phyloP scores from a whole-genome alignment of 2,797 vertebrate genomes.

The Bradypus variegatus region DNA sequence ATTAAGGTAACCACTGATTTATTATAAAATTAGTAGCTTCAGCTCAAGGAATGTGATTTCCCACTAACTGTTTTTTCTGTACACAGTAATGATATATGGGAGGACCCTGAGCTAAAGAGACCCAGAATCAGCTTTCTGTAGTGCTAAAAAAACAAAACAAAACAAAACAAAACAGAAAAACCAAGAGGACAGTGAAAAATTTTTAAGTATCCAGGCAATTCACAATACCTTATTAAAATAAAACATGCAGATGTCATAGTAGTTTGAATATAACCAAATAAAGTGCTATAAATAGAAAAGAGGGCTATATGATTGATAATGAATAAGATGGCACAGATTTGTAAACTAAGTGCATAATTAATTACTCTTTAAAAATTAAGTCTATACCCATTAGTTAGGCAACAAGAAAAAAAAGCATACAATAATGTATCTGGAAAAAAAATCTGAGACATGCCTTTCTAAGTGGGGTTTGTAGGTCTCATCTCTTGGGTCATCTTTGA shows the following conservation, averaged over 20 bases:
- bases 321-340: background rate
- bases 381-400: background rate
- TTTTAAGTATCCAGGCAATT: background rate
- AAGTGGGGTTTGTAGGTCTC: conserved; percentile 93
- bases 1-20: background rate
- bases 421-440: background rate
- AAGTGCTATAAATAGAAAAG: background rate
- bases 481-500: conserved; percentile 93
- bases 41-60: background rate
- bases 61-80: background rate
- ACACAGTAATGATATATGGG: background rate
- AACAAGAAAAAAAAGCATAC: background rate
- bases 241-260: conserved; percentile 1
- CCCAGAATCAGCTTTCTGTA: background rate
- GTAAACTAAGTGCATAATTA: background rate
- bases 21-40: background rate
- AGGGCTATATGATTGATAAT: background rate
- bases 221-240: background rate
- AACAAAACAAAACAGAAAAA: background rate
- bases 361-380: conserved; percentile 18
- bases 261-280: background rate
- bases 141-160: background rate
- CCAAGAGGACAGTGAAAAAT: background rate
- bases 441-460: conserved; percentile 79
- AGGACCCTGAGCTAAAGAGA: background rate